Base-by-base conservation (phyloP, 2,113 vertebrate species). In the Micronisus gabar region DNA sequence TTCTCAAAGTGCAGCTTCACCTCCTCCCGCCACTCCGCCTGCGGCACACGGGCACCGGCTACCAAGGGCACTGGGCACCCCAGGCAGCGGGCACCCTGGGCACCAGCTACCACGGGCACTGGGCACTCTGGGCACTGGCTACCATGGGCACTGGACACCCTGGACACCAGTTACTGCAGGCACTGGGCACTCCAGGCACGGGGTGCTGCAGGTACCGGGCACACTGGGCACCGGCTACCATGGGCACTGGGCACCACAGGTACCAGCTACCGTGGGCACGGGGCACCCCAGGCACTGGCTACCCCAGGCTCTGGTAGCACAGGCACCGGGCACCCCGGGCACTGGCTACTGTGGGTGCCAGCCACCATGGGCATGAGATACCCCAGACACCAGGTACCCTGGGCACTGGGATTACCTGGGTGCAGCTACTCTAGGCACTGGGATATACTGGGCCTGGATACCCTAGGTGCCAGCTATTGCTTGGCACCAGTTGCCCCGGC, bases 1-100 rank as follows among this genome's bases (percentile, higher is more conserved):
- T 99, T 99, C 98, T 99, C 99, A 80, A 99, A 99, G 98, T 99
- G 99, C 79, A 99, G 98, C 97, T 99, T 99, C 93, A 99, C 99
- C 96, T 99, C 99, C 81, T 99, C 99, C 8, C 99, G 98, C 99
- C 99, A 99, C 95, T 99, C 99, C 38, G 98, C 99, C 99, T 99
- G 96, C 27, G 50, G 71, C 43, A 58, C 11, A 9, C 3, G 36
- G 88, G 59, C 50, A 83, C 58, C 4, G 1, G n/a, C n/a, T 34
- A 15, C 43, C 21, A 1, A 2, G 13, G 36, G 15, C 34, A 62
- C 40, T 3, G 8, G 52, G 6, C 21, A 27, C 36, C 15, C 12
- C 9, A 3, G 26, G 22, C 2, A 1, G 45, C 45, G 4, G 45
- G 13, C 34, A 47, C 25, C 34, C 30, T 8, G 32, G n/a, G 36